Evolutionary conservation across 2,888 invertebrate species (phyloP), one percentile per base, ranked within the genome.

Genomic region (Ischnus inquisitorius): DNA sequence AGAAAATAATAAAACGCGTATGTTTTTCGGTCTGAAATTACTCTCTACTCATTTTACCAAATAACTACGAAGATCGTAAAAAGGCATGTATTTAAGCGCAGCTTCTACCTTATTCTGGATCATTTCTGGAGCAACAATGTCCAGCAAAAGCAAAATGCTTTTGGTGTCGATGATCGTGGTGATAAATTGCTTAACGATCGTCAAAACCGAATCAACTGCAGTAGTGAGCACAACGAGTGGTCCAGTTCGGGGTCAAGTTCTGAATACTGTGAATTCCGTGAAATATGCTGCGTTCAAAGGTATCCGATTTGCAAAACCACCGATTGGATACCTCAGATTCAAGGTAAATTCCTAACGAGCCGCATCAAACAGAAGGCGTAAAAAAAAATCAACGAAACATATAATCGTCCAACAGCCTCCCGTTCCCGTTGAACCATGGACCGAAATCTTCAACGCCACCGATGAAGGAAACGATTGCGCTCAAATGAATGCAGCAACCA

Each of bases 281-380:
- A 19, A 51, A 48, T 90, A 88, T 72, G 83, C 87, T 8, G 62
- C 89, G 1, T 91, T 90, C 39, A 88, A 76, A 69, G 90, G 90
- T 4, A 91, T 91, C 34, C 89, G 88, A 10, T 91, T 88, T 62
- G 91, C 86, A 0, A 81, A 88, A 60, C 85, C 90, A 14, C 89
- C 90, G 14, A 0, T 88, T 6, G 88, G 86, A 8, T 25, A 85
- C 14, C 77, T 88, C n/a, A 85, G 91, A 79, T 91, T 91, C 62
- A 88, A 88, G 88, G 91, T 90, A 86, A 72, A 34, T 34, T 34
- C 34, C 5, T 34, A 1, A 34, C 8, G 6, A 34, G 0, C 10
- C 3, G 1, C n/a, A 14, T 46, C 3, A 46, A 46, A 14, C 12
- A 10, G 46, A 46, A 46, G 46, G 12, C n/a, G 12, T 14, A 10